phyloP scores from a whole-genome alignment of 2,888 invertebrate genomes.

The Tipula unca region DNA sequence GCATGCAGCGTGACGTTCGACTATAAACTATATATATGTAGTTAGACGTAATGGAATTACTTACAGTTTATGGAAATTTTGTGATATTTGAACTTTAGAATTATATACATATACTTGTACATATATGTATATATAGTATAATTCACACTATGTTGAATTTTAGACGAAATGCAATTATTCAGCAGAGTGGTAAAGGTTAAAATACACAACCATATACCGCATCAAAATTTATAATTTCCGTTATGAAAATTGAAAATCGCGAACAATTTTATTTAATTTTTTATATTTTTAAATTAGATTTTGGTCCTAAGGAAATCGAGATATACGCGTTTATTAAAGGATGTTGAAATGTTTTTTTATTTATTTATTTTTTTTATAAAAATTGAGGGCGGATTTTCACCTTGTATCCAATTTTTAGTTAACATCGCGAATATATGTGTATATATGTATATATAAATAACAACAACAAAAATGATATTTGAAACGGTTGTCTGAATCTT shows the following conservation, averaged over 20 bases:
- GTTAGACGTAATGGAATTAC: background rate
- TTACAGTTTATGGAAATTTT: background rate
- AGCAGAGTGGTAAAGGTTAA: too few species aligned
- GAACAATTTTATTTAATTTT: background rate
- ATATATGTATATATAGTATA: too few species aligned
- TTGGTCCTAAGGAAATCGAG: background rate
- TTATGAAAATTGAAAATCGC: background rate
- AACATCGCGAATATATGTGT: background rate
- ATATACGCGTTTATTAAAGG: background rate
- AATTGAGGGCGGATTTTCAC: constrained; percentile 8
- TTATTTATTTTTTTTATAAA: background rate
- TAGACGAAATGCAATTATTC: too few species aligned
- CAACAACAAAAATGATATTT: background rate
- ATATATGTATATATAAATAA: too few species aligned
- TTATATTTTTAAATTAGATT: background rate
- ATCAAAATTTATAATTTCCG: background rate
- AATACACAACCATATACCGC: too few species aligned
- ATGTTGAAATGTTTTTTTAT: background rate
- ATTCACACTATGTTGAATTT: too few species aligned
- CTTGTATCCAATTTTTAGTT: background rate
- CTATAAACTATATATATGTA: background rate
- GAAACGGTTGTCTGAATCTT: constrained; percentile 4
- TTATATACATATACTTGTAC: background rate
- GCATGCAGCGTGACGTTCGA: background rate
- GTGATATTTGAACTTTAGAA: background rate